A percentile compares a stretch with the other conserved stretches of the same genome.
Conservation (phyloP, 2,797 vertebrate genomes). For the Babyrousa celebensis region DNA sequence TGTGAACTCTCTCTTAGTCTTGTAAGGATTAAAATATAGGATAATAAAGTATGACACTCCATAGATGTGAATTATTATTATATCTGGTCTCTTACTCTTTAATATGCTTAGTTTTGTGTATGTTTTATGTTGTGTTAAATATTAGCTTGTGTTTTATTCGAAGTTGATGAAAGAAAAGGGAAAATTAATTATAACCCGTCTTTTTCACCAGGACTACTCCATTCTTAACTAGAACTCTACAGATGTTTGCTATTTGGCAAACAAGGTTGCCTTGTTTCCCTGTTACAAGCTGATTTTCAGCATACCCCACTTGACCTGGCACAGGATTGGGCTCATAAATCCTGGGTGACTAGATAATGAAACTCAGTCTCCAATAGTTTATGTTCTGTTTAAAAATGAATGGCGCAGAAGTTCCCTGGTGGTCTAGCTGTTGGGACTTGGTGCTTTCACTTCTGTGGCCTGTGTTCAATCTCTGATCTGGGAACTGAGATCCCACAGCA, state of each 20-base stretch:
- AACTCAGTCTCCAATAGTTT: not conserved
- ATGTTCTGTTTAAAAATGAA: not conserved
- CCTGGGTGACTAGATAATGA: not conserved
- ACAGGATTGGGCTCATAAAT: not conserved
- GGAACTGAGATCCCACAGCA: too few relatives aligned
- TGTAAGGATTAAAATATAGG: not conserved
- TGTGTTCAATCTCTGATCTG: too few relatives aligned
- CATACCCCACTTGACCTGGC: not conserved
- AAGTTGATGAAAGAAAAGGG: not conserved
- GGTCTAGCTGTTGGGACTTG: too few relatives aligned
- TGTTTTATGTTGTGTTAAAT: not conserved
- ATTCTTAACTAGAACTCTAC: constrained; percentile 3
- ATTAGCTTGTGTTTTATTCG: not conserved
- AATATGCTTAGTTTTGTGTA: not conserved
- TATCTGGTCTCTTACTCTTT: not conserved
- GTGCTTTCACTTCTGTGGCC: too few relatives aligned
- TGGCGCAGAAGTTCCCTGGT: not conserved
- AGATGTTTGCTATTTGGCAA: not conserved
- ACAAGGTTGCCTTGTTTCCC: not conserved
- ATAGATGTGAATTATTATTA: not conserved
- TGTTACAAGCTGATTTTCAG: not conserved
- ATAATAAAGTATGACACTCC: not conserved
- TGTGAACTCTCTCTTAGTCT: constrained; percentile 6
- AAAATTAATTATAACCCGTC: constrained; percentile 3
- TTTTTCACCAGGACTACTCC: not conserved